Evolutionary conservation across 2,797 vertebrate genomes (phyloP).

Genomic region (Euphonia xanthogaster): DNA sequence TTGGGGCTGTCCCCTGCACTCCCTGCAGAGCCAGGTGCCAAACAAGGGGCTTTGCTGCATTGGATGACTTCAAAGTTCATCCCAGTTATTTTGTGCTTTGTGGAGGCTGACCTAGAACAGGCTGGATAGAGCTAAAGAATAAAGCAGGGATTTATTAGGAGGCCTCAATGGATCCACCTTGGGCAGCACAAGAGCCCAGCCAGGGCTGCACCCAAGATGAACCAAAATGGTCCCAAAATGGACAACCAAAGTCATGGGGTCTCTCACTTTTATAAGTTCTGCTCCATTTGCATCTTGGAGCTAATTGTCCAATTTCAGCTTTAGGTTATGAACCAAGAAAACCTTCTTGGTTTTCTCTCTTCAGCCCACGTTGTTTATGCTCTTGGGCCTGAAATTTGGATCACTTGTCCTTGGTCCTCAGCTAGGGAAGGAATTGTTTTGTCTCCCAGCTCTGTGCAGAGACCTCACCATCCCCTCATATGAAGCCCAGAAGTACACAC

Average conservation of each 20-base stretch:
- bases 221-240: neutral
- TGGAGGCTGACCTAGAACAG: neutral
- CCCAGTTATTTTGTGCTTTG: neutral
- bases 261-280: neutral
- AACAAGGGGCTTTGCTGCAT: accelerated
- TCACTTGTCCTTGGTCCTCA: neutral
- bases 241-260: accelerated
- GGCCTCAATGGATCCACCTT: neutral
- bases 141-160: neutral
- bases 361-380: neutral
- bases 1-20: neutral
- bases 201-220: neutral
- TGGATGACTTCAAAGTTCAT: neutral
- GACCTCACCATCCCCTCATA: neutral
- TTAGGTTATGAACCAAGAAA: too few species aligned
- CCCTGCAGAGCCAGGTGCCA: neutral
- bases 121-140: neutral
- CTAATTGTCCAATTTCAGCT: neutral
- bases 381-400: neutral
- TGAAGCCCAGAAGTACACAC: neutral
- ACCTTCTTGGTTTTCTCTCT: neutral
- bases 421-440: neutral
- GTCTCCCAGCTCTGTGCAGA: neutral
- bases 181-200: neutral
- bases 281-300: neutral